These are phyloP conservation scores for Epizoanthus ramosus DNA, from an alignment of 92 coral and sea anemone genomes.

Conservation along the genomic window DNA sequence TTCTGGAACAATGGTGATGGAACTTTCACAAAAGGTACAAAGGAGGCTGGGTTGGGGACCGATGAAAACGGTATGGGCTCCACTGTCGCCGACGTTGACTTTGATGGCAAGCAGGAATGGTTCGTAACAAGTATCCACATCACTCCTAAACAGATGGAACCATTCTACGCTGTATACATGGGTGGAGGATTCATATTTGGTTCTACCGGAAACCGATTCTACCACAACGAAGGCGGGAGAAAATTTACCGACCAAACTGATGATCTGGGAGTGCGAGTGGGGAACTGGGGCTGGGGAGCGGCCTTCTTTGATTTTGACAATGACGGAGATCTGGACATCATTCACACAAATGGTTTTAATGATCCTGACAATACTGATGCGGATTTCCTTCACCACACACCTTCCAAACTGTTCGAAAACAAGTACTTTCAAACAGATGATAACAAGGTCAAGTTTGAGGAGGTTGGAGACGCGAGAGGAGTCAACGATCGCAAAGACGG, in stretches of 20 bases:
- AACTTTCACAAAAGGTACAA: constrained; percentile 85
- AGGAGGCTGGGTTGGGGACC: constrained; percentile 76
- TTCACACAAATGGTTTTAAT: constrained; percentile 95
- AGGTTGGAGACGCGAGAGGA: constrained; percentile 76
- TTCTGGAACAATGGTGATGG: constrained; percentile 98
- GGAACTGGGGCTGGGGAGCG: constrained; percentile 99
- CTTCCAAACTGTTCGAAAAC: constrained; percentile 79
- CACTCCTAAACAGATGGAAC: constrained; percentile 87
- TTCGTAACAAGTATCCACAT: constrained; percentile 93
- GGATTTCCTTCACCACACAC: constrained; percentile 95
- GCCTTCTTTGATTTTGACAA: constrained; percentile 96
- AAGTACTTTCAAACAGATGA: constrained; percentile 77
- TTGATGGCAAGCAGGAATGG: constrained; percentile 97
- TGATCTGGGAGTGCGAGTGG: constrained; percentile 76
- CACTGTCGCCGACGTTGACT: constrained; percentile 87
- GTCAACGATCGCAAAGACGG: constrained; percentile 89
- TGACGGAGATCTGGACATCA: constrained; percentile 94
- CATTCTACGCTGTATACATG: constrained; percentile 89
- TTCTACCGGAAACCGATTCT: constrained; percentile 85
- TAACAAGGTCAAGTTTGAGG: constrained; percentile 66
- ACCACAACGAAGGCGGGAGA: constrained; percentile 82
- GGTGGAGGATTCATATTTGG: constrained; percentile 97
- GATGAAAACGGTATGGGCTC: constrained; percentile 99
- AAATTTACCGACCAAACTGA: constrained; percentile 92
- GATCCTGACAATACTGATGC: constrained; percentile 98